Evolutionary conservation across 2,113 vertebrate species (phyloP), one percentile per base, ranked within the genome.

Genomic region (Strigops habroptila): DNA sequence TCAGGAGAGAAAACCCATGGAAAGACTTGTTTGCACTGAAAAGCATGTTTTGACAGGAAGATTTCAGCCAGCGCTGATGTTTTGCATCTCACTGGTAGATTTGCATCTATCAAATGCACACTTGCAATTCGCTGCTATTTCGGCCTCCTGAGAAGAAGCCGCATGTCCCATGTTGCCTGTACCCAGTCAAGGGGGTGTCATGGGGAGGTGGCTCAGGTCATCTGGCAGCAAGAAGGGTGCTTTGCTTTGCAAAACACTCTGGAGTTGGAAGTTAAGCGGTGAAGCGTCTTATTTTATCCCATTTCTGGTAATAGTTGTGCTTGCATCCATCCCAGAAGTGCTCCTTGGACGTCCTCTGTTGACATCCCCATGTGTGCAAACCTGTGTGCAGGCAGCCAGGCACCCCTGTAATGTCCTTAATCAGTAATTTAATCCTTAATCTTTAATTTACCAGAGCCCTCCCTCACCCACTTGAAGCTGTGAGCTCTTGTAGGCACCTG

Each of bases 141-240:
- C 43, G 87, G 37, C 76, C 23, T 74, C 83, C 37, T 0, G 1
- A 82, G 63, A 39, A 74, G 84, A 41, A 87, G 14, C 39, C 4
- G 2, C 1, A 0, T 14, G 49, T n/a, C n/a, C 69, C 10, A 1
- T 12, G 70, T n/a, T 46, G 10, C 37, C 43, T 35, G 9, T 59
- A 33, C 5, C 6, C 25, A 4, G 24, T 43, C 1, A 0, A 33
- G 55, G 22, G n/a, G 19, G 5, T 51, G 79, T 73, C 11, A 0
- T 3, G 8, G 21, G 23, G 18, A 15, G 85, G 46, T 13, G 16
- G 14, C 30, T 44, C 18, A 3, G 41, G 19, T 41, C 3, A 0
- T 14, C 59, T 39, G 4, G 64, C 78, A 37, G n/a, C 16, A 7
- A 23, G 53, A 24, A 48, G 18, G 71, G 24, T 43, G 30, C 33